Evolutionary conservation across 2,888 invertebrate genomes (phyloP).

Genomic region (Metallyticus violacea): DNA sequence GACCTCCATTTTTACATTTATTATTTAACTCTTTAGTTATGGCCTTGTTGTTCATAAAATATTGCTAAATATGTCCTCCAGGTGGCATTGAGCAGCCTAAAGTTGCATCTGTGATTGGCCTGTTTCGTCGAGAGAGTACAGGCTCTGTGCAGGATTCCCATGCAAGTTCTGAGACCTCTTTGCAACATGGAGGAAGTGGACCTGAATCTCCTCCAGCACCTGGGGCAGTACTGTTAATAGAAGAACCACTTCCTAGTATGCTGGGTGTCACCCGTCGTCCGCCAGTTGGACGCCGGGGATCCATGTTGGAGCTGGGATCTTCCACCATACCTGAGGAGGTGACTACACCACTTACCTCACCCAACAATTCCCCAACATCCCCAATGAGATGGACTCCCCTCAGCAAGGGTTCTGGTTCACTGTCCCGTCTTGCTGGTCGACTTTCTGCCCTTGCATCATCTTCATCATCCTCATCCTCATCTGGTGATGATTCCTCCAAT

Average conservation of each 20-base stretch:
- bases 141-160: constrained; percentile 61
- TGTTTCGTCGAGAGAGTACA: constrained; percentile 80
- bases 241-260: constrained; percentile 47
- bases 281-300: constrained; percentile 68
- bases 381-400: not conserved
- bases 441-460: constrained; percentile 41
- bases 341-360: constrained; percentile 43
- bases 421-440: not conserved
- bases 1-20: no score
- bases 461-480: constrained; percentile 59
- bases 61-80: constrained; percentile 40
- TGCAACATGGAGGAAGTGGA: constrained; percentile 41
- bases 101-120: constrained; percentile 82
- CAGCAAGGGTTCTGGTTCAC: constrained; percentile 8
- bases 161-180: constrained; percentile 40
- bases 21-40: no score
- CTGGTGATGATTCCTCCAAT: constrained; percentile 42
- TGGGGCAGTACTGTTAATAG: constrained; percentile 56
- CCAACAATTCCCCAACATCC: constrained; percentile 1
- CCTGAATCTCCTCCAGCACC: constrained; percentile 48
- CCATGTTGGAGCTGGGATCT: constrained; percentile 73
- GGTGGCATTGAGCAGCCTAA: constrained; percentile 86
- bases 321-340: constrained; percentile 65
- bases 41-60: no score
- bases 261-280: constrained; percentile 52